Conservation (phyloP, 1,140 invertebrate genomes). For the Homarus americanus region DNA sequence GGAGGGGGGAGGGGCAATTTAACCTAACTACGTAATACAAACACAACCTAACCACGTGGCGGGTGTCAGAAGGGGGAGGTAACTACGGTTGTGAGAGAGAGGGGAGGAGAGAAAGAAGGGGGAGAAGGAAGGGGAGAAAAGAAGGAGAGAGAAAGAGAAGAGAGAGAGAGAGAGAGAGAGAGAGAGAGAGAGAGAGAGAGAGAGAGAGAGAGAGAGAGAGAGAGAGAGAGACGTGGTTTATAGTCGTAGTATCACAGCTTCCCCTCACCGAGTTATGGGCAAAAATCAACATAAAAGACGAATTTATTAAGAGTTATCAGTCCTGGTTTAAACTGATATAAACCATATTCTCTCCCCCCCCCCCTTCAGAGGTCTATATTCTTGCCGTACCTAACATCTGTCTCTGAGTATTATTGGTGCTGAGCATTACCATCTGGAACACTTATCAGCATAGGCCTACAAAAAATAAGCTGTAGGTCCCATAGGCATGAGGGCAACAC, state of each 20-base stretch:
- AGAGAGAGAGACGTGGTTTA: conserved; percentile 37
- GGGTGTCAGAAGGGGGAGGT: conserved; percentile 12
- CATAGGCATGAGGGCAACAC: no score
- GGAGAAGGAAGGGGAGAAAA: neutral
- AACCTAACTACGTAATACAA: no score
- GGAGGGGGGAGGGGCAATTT: neutral
- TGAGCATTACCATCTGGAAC: no score
- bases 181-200: neutral
- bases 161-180: neutral
- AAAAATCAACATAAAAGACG: conserved; percentile 66
- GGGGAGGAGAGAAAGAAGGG: neutral
- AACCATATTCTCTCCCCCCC: neutral
- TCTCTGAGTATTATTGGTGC: no score
- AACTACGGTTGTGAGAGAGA: neutral
- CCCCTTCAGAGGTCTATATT: neutral
- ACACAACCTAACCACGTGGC: no score
- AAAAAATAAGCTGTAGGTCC: no score
- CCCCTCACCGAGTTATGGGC: conserved; percentile 58
- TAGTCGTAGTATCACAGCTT: conserved; percentile 51
- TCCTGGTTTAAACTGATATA: conserved; percentile 69
- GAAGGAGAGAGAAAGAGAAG: neutral
- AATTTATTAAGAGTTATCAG: conserved; percentile 69
- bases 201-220: neutral
- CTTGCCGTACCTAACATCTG: no score
- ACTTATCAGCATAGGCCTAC: no score